Evolutionary conservation across 2,888 invertebrate genomes (phyloP).

Genomic region (Mechanitis messenoides): DNA sequence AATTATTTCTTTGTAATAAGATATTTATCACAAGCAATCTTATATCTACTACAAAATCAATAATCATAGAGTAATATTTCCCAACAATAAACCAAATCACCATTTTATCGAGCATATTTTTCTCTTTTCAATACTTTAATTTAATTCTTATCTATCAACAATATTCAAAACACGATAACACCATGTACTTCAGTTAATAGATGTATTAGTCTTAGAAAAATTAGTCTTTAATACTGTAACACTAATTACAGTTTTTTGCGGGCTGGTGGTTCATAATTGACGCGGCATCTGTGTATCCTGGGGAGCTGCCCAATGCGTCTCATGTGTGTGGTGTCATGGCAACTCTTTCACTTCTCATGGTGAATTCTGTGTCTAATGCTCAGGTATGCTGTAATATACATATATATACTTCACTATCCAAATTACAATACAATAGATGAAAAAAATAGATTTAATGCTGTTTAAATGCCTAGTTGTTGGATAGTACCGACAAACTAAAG

Average conservation of each 20-base stretch:
- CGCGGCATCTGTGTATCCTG: slow-evolving; percentile 87
- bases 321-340: slow-evolving; percentile 97
- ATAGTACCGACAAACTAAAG: too few species aligned
- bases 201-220: too few species aligned
- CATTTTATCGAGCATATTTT: too few species aligned
- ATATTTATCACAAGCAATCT: neutral
- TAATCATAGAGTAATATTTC: neutral
- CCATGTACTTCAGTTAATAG: neutral
- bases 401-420: too few species aligned
- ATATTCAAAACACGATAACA: too few species aligned
- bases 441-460: too few species aligned
- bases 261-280: slow-evolving; percentile 99
- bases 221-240: too few species aligned
- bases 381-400: slow-evolving; percentile 73
- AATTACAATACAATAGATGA: too few species aligned
- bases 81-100: too few species aligned
- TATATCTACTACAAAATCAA: neutral
- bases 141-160: too few species aligned
- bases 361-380: slow-evolving; percentile 96
- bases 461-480: too few species aligned
- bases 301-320: slow-evolving; percentile 85
- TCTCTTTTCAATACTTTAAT: too few species aligned
- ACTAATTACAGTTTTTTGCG: slow-evolving; percentile 87
- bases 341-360: slow-evolving; percentile 96
- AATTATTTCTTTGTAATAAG: slow-evolving; percentile 6